Evolutionary conservation across 2,888 invertebrate species (phyloP).

Genomic region (Plutella xylostella): DNA sequence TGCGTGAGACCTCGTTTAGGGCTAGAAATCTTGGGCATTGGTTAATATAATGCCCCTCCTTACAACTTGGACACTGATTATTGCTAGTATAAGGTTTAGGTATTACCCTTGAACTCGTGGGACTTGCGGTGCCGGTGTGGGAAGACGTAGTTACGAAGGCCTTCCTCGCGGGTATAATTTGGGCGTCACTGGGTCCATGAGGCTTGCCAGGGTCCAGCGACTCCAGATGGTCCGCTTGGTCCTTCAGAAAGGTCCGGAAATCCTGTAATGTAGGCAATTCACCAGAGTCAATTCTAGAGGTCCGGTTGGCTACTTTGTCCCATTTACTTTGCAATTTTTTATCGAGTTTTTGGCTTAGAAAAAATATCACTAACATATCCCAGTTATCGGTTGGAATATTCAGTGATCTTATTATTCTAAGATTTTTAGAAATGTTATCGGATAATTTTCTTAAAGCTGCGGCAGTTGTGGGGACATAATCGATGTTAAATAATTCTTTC

Average conservation of each 20-base stretch:
- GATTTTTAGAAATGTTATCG: conserved; percentile 8
- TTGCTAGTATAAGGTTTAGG: background rate
- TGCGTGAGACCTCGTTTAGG: background rate
- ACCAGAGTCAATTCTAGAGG: background rate
- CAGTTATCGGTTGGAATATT: conserved; percentile 3
- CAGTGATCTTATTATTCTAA: conserved; percentile 2
- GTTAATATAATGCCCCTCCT: conserved; percentile 2
- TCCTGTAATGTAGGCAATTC: conserved; percentile 8
- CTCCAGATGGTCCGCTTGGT: conserved; percentile 3
- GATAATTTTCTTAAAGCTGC: background rate
- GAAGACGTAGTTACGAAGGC: conserved; percentile 3
- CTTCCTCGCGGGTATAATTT: background rate
- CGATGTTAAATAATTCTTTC: conserved; percentile 5
- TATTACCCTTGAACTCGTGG: background rate
- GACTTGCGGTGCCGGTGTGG: too few species aligned
- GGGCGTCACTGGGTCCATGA: background rate
- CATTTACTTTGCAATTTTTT: conserved; percentile 1
- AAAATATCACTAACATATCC: conserved; percentile 11
- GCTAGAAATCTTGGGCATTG: conserved; percentile 1
- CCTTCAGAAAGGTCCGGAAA: conserved; percentile 3
- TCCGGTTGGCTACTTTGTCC: too few species aligned
- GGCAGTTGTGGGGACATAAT: background rate
- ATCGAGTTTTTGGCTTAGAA: conserved; percentile 2
- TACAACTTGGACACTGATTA: conserved; percentile 3
- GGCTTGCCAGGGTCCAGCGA: background rate